Evolutionary conservation across 2,113 vertebrate species (phyloP).

Genomic region (Centropristis striata): DNA sequence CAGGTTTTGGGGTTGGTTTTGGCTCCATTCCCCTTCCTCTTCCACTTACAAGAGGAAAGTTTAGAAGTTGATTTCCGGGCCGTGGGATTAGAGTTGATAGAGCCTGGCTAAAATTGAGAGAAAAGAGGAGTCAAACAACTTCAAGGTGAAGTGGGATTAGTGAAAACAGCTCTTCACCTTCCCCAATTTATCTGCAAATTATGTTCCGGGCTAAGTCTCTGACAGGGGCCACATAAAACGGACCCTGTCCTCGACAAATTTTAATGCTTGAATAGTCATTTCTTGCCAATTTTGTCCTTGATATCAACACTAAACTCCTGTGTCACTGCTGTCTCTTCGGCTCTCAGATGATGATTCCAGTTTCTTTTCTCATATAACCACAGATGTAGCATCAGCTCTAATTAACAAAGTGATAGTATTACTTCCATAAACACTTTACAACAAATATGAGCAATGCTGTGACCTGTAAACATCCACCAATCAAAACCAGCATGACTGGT

Average conservation of each 20-base stretch:
- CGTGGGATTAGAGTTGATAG: constrained; percentile 18
- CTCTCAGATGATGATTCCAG: background rate
- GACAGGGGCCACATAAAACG: background rate
- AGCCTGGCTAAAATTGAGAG: constrained; percentile 14
- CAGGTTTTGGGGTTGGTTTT: no score
- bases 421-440: no score
- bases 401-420: no score
- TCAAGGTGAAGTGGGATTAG: constrained; percentile 78
- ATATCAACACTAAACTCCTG: background rate
- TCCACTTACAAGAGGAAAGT: background rate
- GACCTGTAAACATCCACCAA: no score
- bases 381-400: no score
- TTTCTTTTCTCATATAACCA: no score
- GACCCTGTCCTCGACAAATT: background rate
- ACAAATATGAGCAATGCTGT: no score
- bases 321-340: background rate
- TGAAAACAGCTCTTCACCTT: constrained; percentile 50
- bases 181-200: constrained; percentile 71
- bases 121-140: constrained; percentile 25
- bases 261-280: background rate
- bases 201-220: constrained; percentile 55
- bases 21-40: background rate
- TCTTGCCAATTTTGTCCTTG: background rate
- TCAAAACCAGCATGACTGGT: no score
- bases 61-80: background rate